Percentiles rank a stretch among this genome's conserved stretches.
These are phyloP conservation scores for Euplagia quadripunctaria DNA, from an alignment of 2,888 invertebrate genomes.

Conservation along the genomic window DNA sequence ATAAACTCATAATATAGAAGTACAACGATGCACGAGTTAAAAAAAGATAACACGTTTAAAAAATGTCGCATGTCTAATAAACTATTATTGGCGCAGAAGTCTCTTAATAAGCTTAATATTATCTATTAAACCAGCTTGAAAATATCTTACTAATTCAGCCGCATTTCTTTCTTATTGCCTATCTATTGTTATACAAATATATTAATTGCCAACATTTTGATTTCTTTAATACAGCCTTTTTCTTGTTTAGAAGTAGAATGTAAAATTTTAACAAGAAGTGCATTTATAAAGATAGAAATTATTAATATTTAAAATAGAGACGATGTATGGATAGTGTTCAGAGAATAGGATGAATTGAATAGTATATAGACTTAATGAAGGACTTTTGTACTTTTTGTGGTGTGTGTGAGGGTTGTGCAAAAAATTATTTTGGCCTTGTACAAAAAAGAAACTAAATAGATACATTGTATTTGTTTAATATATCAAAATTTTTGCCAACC, in stretches of 20 bases:
- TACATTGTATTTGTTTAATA: conserved; percentile 44
- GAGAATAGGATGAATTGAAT: conserved; percentile 73
- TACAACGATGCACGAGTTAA: background rate
- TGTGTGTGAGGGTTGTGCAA: conserved; percentile 78
- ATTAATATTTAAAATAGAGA: conserved; percentile 78
- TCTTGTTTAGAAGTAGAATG: conserved; percentile 67
- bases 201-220: conserved; percentile 28
- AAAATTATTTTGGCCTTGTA: conserved; percentile 49
- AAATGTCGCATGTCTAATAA: background rate
- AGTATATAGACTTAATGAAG: conserved; percentile 71
- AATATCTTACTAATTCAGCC: conserved; percentile 34
- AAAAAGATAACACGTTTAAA: background rate
- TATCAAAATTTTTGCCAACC: conserved; percentile 63
- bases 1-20: background rate
- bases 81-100: conserved; percentile 8
- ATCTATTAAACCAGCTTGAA: background rate
- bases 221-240: conserved; percentile 37
- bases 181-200: conserved; percentile 41
- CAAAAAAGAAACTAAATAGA: conserved; percentile 40
- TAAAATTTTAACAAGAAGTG: conserved; percentile 82
- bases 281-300: conserved; percentile 84
- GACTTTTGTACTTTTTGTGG: conserved; percentile 85
- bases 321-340: conserved; percentile 80
- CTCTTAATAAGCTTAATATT: background rate
- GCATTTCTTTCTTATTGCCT: conserved; percentile 36